phyloP scores from a whole-genome alignment of 1,140 invertebrate species.

The Rhagoletis zephyria region DNA sequence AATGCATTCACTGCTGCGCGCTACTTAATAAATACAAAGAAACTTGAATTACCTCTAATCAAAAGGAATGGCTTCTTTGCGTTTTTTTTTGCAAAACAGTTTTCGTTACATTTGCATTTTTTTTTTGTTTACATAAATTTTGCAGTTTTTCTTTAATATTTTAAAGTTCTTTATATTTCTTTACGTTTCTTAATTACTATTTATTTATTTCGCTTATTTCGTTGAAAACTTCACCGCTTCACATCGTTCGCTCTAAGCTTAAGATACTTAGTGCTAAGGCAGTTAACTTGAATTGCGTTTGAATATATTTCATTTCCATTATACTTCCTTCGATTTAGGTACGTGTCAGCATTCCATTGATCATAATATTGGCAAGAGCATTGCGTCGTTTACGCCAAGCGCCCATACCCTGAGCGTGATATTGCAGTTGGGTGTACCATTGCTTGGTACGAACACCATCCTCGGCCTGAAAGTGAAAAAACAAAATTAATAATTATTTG shows the following conservation, averaged over 20 bases:
- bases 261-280: not conserved
- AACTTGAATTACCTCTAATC: not conserved
- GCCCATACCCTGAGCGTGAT: constrained; percentile 90
- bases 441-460: constrained; percentile 86
- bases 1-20: too few relatives aligned
- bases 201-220: constrained; percentile 28
- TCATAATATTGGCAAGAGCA: constrained; percentile 96
- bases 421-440: constrained; percentile 91
- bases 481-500: not conserved
- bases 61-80: too few relatives aligned
- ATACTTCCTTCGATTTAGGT: constrained; percentile 7
- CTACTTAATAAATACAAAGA: not conserved
- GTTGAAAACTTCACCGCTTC: not conserved
- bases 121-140: not conserved
- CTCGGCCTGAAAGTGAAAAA: constrained; percentile 83
- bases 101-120: not conserved
- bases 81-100: not conserved
- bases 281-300: not conserved
- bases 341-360: constrained; percentile 84
- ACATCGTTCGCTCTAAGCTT: not conserved
- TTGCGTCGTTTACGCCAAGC: constrained; percentile 91
- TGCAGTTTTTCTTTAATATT: not conserved
- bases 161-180: not conserved
- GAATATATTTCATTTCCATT: too few relatives aligned
- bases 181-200: not conserved